Percentiles rank a stretch among this genome's conserved stretches.
phyloP scores from a whole-genome alignment of 2,113 vertebrate genomes.

The Tenebrosternarchus preto region DNA sequence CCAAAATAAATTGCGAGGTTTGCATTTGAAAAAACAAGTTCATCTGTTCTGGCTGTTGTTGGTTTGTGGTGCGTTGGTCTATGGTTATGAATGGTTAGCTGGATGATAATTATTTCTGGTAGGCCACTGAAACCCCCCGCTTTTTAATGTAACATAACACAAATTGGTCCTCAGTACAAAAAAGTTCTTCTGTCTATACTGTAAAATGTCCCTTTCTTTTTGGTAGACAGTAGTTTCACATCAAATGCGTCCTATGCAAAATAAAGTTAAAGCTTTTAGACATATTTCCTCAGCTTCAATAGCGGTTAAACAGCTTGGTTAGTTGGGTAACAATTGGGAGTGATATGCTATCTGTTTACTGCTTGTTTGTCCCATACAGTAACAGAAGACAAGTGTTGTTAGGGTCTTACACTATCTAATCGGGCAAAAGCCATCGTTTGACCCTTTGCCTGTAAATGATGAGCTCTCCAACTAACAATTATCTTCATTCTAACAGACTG shows the following conservation, averaged over 20 bases:
- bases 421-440: slow-evolving; percentile 28
- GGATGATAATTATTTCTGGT: no score
- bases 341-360: slow-evolving; percentile 31
- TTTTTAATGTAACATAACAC: neutral
- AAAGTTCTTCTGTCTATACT: neutral
- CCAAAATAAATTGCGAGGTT: no score
- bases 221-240: no score
- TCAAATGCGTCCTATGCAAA: no score
- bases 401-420: slow-evolving; percentile 1
- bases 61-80: neutral
- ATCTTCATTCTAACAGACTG: neutral
- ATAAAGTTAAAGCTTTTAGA: no score
- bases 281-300: no score
- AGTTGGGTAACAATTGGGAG: neutral
- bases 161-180: neutral
- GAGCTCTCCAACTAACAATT: neutral
- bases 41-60: neutral
- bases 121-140: no score
- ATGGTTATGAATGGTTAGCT: no score
- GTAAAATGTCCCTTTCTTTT: neutral
- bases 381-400: neutral
- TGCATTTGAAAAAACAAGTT: neutral
- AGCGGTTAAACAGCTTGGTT: neutral
- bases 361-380: neutral
- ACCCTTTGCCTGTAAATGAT: neutral